phyloP scores from a whole-genome alignment of 2,888 invertebrate species.

The Tanypteryx hageni region DNA sequence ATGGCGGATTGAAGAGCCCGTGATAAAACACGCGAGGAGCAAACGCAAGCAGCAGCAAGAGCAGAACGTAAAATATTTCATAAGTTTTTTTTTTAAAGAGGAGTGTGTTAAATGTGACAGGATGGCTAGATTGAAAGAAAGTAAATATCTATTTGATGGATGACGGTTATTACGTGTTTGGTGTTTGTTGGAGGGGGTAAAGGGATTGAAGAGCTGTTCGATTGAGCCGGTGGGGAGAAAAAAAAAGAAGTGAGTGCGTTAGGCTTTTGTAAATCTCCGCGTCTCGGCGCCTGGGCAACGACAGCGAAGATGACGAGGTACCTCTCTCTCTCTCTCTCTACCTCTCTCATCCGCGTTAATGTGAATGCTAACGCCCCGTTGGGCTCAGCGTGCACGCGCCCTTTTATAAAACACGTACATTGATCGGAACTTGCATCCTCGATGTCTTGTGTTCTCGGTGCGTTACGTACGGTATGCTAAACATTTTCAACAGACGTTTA shows the following conservation, averaged over 20 bases:
- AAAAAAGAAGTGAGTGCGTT: neutral
- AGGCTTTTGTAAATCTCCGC: neutral
- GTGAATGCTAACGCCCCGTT: neutral
- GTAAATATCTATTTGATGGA: neutral
- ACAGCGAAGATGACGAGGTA: neutral
- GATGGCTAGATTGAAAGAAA: neutral
- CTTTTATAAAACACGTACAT: neutral
- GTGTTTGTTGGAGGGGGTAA: neutral
- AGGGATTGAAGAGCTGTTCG: neutral
- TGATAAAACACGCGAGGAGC: neutral
- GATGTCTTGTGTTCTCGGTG: neutral
- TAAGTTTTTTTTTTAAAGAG: neutral
- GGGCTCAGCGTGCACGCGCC: neutral
- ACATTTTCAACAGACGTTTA: too few relatives aligned
- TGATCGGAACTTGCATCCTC: neutral
- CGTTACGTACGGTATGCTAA: too few relatives aligned
- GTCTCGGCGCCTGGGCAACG: neutral
- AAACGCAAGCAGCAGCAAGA: neutral
- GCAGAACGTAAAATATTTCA: neutral
- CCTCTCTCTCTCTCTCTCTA: too few relatives aligned
- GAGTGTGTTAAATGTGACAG: neutral
- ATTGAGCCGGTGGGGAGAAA: neutral
- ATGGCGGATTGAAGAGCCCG: neutral
- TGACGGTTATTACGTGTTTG: neutral
- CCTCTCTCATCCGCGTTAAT: neutral